Percentiles rank a stretch among this genome's conserved stretches.
Evolutionary conservation across 2,113 vertebrate genomes (phyloP).

Genomic region (Rhipidura dahli): DNA sequence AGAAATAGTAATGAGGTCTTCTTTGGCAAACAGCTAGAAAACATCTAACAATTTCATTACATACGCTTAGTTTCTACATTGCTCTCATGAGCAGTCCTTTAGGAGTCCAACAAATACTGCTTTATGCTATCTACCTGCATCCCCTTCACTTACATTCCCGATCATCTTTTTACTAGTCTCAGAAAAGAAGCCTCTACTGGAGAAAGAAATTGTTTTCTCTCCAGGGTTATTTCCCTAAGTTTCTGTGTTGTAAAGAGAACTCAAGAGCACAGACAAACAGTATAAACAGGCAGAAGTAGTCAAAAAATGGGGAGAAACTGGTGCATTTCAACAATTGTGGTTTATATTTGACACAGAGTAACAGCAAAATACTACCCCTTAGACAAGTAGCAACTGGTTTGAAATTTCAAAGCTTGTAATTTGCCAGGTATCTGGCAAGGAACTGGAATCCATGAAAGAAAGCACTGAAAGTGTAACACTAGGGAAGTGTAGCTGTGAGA

Average conservation of each 20-base stretch:
- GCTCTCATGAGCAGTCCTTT: not conserved
- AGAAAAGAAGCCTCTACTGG: not conserved
- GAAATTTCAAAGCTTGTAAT: not conserved
- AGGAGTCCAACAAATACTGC: not conserved
- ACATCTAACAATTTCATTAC: not conserved
- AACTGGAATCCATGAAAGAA: not conserved
- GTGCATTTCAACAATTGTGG: not conserved
- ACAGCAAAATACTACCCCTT: not conserved
- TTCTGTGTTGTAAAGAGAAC: not conserved
- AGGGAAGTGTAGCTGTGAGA: not conserved
- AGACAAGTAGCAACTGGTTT: not conserved
- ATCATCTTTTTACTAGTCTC: not conserved
- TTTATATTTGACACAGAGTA: not conserved
- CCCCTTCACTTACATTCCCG: not conserved
- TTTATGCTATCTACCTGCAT: not conserved
- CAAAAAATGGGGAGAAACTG: not conserved
- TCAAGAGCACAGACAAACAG: not conserved
- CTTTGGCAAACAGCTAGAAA: not conserved
- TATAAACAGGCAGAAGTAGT: not conserved
- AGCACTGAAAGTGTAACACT: not conserved
- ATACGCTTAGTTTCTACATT: not conserved
- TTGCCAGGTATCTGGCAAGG: not conserved
- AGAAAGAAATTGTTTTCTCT: not conserved
- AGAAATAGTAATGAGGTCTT: not conserved
- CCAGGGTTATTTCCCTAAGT: not conserved